Evolutionary conservation across 2,888 invertebrate genomes (phyloP).

Genomic region (Zaprionus lineosus): DNA sequence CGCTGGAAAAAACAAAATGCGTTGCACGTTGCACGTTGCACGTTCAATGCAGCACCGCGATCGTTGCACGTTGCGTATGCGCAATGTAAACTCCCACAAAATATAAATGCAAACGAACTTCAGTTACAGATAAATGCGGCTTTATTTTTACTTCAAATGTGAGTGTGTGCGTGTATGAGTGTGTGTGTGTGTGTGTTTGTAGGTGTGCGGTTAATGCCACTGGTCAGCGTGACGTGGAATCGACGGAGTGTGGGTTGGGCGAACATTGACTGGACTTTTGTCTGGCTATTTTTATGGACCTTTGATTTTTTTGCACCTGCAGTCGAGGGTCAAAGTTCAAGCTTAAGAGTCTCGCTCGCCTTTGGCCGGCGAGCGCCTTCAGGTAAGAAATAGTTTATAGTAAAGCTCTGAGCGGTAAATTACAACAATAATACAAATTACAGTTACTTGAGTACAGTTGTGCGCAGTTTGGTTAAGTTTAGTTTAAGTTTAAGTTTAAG

Average conservation of each 20-base stretch:
- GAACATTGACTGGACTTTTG: conserved; percentile 25
- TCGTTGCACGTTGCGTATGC: conserved; percentile 65
- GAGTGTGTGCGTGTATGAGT: neutral
- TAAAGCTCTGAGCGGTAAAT: conserved; percentile 64
- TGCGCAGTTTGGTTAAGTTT: neutral
- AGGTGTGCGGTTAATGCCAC: too few species aligned
- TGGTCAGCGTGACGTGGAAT: too few species aligned
- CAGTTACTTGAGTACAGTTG: conserved; percentile 47
- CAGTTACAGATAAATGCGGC: conserved; percentile 75
- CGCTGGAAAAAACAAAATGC: conserved; percentile 41
- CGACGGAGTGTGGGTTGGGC: too few species aligned
- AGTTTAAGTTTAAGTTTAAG: conserved; percentile 42
- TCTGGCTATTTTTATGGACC: conserved; percentile 3
- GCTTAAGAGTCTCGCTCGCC: conserved; percentile 26
- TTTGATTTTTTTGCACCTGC: conserved; percentile 10
- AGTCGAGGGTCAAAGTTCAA: conserved; percentile 30
- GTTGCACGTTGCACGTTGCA: too few species aligned
- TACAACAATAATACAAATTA: conserved; percentile 62
- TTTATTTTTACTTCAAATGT: conserved; percentile 52
- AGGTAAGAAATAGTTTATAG: conserved; percentile 52
- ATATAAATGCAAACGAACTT: conserved; percentile 48
- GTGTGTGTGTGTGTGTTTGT: neutral
- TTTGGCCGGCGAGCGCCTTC: too few species aligned
- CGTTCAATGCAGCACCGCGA: too few species aligned
- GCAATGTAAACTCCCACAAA: conserved; percentile 37